Evolutionary conservation across 2,888 invertebrate genomes (phyloP).

Genomic region (Ophion ventricosus): DNA sequence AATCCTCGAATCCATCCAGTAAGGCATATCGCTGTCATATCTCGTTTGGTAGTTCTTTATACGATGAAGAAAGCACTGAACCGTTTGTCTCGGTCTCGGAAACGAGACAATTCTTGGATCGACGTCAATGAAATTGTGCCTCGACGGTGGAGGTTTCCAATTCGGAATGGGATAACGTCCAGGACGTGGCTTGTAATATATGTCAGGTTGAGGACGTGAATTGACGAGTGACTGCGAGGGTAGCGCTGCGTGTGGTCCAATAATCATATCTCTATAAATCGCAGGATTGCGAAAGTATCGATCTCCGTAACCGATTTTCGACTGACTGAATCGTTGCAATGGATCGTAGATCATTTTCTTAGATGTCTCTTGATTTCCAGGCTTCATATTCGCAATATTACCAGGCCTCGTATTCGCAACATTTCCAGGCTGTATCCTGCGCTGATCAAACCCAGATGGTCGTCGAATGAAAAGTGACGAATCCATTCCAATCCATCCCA

Average conservation of each 20-base stretch:
- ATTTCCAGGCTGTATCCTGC: neutral
- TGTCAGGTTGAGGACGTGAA: neutral
- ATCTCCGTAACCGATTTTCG: neutral
- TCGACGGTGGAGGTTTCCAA: neutral
- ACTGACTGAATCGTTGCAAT: neutral
- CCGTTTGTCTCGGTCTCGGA: neutral
- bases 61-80: neutral
- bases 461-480: neutral
- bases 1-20: too few relatives aligned
- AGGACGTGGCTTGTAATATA: neutral
- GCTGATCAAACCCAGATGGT: neutral
- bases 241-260: neutral
- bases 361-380: neutral
- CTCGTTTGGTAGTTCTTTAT: neutral
- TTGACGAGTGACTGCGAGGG: neutral
- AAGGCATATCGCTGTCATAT: neutral
- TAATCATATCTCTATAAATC: neutral
- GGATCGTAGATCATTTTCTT: neutral
- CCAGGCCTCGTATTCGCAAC: neutral
- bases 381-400: neutral
- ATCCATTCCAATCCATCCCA: neutral
- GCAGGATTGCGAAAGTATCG: neutral
- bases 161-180: neutral
- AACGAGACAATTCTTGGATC: neutral
- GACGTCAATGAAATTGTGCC: neutral